Percentiles rank a stretch among this genome's conserved stretches.
Conservation (phyloP, 1,140 invertebrate species). For the Papilio aristodemus region DNA sequence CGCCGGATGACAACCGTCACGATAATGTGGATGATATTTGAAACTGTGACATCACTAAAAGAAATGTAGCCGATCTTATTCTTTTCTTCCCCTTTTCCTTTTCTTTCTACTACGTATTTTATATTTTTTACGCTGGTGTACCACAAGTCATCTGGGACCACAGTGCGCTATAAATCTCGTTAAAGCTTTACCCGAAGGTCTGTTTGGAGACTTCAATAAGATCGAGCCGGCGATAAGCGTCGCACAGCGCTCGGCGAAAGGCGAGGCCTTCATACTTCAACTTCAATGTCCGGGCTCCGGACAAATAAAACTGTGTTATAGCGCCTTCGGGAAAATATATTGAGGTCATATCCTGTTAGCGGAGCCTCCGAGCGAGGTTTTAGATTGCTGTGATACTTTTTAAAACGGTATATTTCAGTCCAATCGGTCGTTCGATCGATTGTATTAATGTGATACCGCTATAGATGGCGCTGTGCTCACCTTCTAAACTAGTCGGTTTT, state of each 20-base stretch:
- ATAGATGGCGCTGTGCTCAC: no score
- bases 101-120: not conserved
- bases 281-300: conserved; percentile 19
- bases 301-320: conserved; percentile 19
- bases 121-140: conserved; percentile 1
- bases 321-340: conserved; percentile 20
- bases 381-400: conserved; percentile 4
- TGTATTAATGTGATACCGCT: not conserved
- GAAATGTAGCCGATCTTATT: no score
- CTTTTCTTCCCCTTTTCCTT: no score
- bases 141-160: not conserved
- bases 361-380: not conserved
- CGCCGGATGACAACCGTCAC: no score
- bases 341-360: conserved; percentile 21
- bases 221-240: conserved; percentile 2
- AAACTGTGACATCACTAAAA: no score
- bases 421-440: not conserved
- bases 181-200: conserved; percentile 6
- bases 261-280: conserved; percentile 4
- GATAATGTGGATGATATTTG: no score
- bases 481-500: no score
- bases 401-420: conserved; percentile 9
- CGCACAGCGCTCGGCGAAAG: not conserved
- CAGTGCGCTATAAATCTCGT: not conserved
- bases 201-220: conserved; percentile 9